Conservation (phyloP, 2,113 vertebrate species). For the Petaurus breviceps region DNA sequence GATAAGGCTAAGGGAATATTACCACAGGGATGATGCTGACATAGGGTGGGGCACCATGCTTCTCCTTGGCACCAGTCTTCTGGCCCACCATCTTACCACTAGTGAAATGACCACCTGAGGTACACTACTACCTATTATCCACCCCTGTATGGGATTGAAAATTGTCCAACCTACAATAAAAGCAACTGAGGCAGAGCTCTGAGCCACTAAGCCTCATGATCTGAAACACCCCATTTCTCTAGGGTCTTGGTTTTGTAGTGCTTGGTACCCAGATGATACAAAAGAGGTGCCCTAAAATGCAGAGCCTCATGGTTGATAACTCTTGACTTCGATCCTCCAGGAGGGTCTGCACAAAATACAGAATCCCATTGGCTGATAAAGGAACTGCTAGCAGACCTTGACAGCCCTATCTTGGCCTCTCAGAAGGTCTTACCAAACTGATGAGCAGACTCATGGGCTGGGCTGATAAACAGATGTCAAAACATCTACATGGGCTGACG, state of each 20-base stretch:
- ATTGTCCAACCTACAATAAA: not conserved
- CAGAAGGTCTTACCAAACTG: not conserved
- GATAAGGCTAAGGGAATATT: not conserved
- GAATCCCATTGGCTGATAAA: not conserved
- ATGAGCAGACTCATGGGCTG: too few species aligned
- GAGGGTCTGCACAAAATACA: too few species aligned
- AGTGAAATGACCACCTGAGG: not conserved
- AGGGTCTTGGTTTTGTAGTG: not conserved
- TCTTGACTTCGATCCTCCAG: not conserved
- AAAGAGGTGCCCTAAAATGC: not conserved
- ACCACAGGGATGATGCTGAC: not conserved
- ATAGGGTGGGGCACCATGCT: not conserved
- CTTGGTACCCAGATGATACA: not conserved
- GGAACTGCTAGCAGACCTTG: not conserved
- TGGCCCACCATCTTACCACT: not conserved
- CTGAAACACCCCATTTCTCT: not conserved
- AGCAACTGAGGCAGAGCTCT: not conserved
- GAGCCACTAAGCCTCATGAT: not conserved
- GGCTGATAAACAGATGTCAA: not conserved
- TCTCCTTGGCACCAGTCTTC: not conserved
- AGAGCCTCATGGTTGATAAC: too few species aligned
- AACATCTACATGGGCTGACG: not conserved
- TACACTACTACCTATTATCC: not conserved
- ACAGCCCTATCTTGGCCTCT: not conserved
- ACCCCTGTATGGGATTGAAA: not conserved